Conservation (phyloP, 2,113 vertebrate species). For the Brachyhypopomus occidentalis region DNA sequence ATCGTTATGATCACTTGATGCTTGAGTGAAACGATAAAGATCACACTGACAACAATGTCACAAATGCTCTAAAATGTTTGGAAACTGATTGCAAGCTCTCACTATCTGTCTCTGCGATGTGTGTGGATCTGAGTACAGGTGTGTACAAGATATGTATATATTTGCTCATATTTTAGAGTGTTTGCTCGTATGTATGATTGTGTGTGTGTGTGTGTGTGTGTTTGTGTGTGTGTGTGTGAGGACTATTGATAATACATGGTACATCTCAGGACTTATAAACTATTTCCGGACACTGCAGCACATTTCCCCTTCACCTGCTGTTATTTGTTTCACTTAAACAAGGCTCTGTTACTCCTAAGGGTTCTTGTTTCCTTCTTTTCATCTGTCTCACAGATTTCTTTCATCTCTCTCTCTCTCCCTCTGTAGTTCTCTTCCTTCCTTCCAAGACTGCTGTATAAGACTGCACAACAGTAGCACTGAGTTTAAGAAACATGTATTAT, state of each 20-base stretch:
- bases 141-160: no score
- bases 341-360: neutral
- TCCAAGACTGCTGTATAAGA: neutral
- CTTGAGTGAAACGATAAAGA: slow-evolving; percentile 62
- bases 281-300: slow-evolving; percentile 44
- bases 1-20: slow-evolving; percentile 68
- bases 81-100: slow-evolving; percentile 17
- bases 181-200: no score
- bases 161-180: no score
- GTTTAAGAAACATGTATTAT: neutral
- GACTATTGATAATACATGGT: slow-evolving; percentile 51
- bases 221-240: neutral
- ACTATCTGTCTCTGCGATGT: neutral
- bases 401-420: neutral
- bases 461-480: neutral
- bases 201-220: no score
- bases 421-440: neutral
- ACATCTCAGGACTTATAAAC: slow-evolving; percentile 46
- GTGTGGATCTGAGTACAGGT: neutral
- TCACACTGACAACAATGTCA: slow-evolving; percentile 58
- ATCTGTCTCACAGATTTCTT: neutral
- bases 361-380: neutral
- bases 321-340: slow-evolving; percentile 38
- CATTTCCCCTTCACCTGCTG: slow-evolving; percentile 55
- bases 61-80: slow-evolving; percentile 30